phyloP scores from a whole-genome alignment of 2,888 invertebrate genomes.

The Drosophila falleni region DNA sequence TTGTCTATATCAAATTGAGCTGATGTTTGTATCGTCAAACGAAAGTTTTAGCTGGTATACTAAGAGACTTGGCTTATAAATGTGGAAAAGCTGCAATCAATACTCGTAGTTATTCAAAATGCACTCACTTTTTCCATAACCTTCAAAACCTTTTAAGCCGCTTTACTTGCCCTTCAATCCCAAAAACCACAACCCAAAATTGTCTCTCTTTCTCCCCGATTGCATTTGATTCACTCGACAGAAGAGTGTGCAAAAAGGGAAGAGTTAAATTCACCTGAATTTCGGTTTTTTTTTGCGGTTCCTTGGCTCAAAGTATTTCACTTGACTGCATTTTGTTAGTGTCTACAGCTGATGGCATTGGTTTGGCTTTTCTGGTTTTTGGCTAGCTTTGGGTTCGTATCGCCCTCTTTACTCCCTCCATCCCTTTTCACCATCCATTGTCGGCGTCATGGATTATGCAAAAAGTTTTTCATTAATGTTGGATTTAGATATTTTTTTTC shows the following conservation, averaged over 20 bases:
- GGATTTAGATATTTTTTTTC: slow-evolving; percentile 82
- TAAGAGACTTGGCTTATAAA: neutral
- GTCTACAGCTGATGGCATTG: slow-evolving; percentile 62
- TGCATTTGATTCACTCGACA: slow-evolving; percentile 65
- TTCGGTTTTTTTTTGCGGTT: slow-evolving; percentile 17
- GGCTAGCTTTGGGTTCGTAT: slow-evolving; percentile 20
- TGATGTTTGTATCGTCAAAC: neutral
- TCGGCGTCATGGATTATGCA: slow-evolving; percentile 80
- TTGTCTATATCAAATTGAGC: neutral
- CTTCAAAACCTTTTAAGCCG: slow-evolving; percentile 71
- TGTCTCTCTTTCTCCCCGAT: slow-evolving; percentile 31
- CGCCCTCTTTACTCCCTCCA: neutral
- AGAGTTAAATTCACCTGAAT: slow-evolving; percentile 24
- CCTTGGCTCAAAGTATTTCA: slow-evolving; percentile 46
- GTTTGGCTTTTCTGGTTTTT: slow-evolving; percentile 39
- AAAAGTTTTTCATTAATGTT: slow-evolving; percentile 84
- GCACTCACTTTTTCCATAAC: slow-evolving; percentile 48
- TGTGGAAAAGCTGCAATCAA: slow-evolving; percentile 12
- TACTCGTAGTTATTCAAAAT: slow-evolving; percentile 22
- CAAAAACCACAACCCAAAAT: slow-evolving; percentile 30
- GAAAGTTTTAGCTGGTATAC: neutral
- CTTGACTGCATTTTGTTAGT: slow-evolving; percentile 48
- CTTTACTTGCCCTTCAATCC: slow-evolving; percentile 65
- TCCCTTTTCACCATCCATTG: neutral
- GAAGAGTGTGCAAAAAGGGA: neutral